phyloP scores from a whole-genome alignment of 2,113 vertebrate species.

The Microtus montanus region DNA sequence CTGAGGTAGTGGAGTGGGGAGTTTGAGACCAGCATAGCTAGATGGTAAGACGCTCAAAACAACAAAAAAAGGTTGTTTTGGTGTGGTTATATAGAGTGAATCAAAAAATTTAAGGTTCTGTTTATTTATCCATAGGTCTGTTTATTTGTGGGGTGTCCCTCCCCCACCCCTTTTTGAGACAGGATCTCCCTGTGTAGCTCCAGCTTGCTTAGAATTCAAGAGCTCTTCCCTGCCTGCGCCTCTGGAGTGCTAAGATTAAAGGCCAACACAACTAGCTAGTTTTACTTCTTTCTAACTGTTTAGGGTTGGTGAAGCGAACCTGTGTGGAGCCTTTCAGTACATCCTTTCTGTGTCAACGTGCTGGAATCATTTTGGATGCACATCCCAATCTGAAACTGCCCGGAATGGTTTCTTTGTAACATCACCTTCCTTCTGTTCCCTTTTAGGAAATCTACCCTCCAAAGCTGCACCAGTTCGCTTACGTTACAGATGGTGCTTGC shows the following conservation, averaged over 20 bases:
- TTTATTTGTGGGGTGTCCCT: no score
- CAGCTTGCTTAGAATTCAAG: no score
- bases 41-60: not conserved
- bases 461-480: slow-evolving; percentile 96
- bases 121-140: no score
- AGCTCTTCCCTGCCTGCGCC: no score
- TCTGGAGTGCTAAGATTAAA: no score
- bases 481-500: slow-evolving; percentile 97
- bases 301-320: no score
- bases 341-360: not conserved
- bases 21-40: not conserved
- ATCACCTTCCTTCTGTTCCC: not conserved
- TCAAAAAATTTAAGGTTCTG: not conserved
- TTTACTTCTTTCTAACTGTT: no score
- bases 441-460: slow-evolving; percentile 97
- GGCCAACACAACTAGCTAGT: no score
- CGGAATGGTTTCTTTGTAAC: not conserved
- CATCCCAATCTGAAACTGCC: no score
- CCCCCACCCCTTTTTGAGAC: no score
- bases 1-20: not conserved
- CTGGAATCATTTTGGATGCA: not conserved
- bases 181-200: no score
- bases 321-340: not conserved
- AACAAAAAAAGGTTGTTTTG: not conserved
- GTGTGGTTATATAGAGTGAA: not conserved